phyloP scores from a whole-genome alignment of 2,113 vertebrate species.

The Dromiciops gliroides region DNA sequence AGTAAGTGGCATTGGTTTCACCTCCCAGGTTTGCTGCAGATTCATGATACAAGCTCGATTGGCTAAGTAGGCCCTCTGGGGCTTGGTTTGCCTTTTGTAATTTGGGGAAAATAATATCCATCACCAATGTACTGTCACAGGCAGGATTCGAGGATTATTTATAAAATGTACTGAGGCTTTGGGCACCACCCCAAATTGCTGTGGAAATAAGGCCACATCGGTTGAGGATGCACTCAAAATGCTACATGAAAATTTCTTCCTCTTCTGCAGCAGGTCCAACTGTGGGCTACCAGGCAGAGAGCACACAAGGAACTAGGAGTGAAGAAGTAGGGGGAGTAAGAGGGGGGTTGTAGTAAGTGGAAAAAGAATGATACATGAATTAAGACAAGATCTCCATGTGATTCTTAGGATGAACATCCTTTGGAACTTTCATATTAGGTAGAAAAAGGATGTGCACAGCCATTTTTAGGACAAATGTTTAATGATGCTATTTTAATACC shows the following conservation, averaged over 20 bases:
- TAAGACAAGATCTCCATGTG: not conserved
- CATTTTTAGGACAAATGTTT: not conserved
- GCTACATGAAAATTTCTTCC: not conserved
- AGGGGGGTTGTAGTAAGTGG: not conserved
- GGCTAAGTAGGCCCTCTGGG: not conserved
- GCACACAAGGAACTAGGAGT: not conserved
- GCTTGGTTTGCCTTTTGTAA: not conserved
- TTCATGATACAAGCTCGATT: not conserved
- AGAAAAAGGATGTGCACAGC: not conserved
- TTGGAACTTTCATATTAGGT: not conserved
- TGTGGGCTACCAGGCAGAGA: not conserved
- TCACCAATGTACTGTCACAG: not conserved
- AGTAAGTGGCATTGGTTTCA: not conserved
- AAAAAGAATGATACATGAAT: not conserved
- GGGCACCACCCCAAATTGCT: not conserved
- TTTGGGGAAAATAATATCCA: not conserved
- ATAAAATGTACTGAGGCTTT: not conserved
- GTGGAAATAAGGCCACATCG: not conserved
- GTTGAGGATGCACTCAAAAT: not conserved
- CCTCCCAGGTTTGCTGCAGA: not conserved
- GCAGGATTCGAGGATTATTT: not conserved
- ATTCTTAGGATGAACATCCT: not conserved
- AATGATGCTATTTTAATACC: not conserved
- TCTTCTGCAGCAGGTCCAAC: not conserved
- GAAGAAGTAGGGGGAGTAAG: not conserved